Base-by-base conservation (phyloP, 2,113 vertebrate genomes). In the Pagrus major region DNA sequence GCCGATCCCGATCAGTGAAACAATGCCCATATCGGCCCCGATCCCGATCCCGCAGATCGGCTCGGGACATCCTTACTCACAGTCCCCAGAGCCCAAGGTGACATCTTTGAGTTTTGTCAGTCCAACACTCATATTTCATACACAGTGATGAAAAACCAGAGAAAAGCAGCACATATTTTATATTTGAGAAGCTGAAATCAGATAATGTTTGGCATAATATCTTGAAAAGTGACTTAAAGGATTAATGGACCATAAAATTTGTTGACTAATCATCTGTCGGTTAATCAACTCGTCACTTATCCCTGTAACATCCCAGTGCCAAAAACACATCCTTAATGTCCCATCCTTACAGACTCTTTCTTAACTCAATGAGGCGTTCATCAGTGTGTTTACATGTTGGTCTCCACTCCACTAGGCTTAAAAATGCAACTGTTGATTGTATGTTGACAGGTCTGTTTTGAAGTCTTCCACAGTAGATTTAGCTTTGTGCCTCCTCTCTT, bases 381-480 rank as follows among this genome's bases (percentile, higher is more conserved):
- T 59, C 56, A 27, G 5, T 41, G 66, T 41, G 49, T 69, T 69
- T 44, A n/a, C 25, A 29, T 25, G n/a, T n/a, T n/a, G n/a, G n/a
- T n/a, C n/a, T 20, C 31, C 25, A 35, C 33, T 35, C 33, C 33
- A 35, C 33, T 7, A 15, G 46, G 46, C 46, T 44, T n/a, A 2
- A 42, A 52, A 49, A 16, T 51, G 6, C 15, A 49, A 10, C 25
- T 3, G 15, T 67, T 60, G 11, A 23, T 27, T 41, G 31, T 23
- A 2, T 31, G 42, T 37, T 72, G 55, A 59, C 41, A 47, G 41
- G 51, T 51, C 27, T 55, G 1, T 61, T 58, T 25, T 23, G 15
- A 51, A 33, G n/a, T 16, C 33, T 61, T 54, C 16, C 6, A 25
- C 16, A 33, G 35, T 10, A 52, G 27, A 54, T 51, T 46, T 27